Evolutionary conservation across 2,797 vertebrate genomes (phyloP), one percentile per base, ranked within the genome.

Genomic region (Corythornis leucogaster): DNA sequence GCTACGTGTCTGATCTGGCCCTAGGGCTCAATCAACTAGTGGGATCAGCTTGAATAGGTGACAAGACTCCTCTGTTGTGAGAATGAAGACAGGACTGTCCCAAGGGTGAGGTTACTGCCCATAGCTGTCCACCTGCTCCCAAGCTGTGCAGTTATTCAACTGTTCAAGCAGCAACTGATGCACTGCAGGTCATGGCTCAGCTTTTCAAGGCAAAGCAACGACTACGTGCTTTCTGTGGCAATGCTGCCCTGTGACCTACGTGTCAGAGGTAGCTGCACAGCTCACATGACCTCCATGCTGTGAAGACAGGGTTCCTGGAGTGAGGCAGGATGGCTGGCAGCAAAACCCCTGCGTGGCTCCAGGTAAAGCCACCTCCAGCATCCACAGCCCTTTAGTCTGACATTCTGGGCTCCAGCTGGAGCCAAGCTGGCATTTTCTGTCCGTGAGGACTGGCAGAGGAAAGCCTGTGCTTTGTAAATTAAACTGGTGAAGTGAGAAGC

Each of bases 201-300:
- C 71, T 30, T 77, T 73, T 12, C 1, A 9, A 74, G 81, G 51
- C 53, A 28, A 48, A 55, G 22, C 25, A 19, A 57, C 42, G 75
- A 9, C 28, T 4, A 5, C 1, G 16, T 57, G 25, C 84, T 73
- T 59, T 30, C 33, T 64, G 35, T 15, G 16, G 70, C 62, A 43
- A 0, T 9, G 25, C 53, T 3, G 1, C 1, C 3, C 57, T 20
- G n/a, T 42, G 69, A 40, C 53, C 73, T 45, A 38, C 0, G 0
- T 40, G 17, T 22, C 8, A 0, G 7, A 31, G 43, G 55, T 20
- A 24, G 26, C 9, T 69, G 64, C 22, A 14, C 51, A 78, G 59
- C 63, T 82, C 59, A 62, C 8, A 7, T 4, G 0, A 38, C 24
- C 53, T 58, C 68, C 2, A 0, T 5, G n/a, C 42, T 53, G 71